Evolutionary conservation across 2,888 invertebrate species (phyloP).

Genomic region (Aproaerema taeniolella): DNA sequence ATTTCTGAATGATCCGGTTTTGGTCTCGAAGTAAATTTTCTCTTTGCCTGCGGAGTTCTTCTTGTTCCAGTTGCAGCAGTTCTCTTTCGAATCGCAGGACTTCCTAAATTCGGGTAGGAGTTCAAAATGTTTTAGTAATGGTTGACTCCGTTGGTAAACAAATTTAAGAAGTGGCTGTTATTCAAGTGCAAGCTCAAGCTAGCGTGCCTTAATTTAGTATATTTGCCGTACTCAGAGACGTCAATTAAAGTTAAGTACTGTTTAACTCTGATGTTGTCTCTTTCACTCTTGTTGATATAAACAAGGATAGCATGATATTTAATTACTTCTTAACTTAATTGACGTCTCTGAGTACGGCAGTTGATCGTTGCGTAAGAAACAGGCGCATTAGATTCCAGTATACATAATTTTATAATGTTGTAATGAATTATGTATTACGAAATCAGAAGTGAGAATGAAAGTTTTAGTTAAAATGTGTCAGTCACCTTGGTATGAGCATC

Average conservation of each 20-base stretch:
- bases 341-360: too few relatives aligned
- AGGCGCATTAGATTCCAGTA: too few relatives aligned
- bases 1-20: conserved; percentile 77
- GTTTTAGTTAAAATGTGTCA: conserved; percentile 30
- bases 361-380: too few relatives aligned
- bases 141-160: conserved; percentile 7
- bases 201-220: conserved; percentile 28
- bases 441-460: conserved; percentile 6
- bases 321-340: too few relatives aligned
- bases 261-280: too few relatives aligned
- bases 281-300: too few relatives aligned
- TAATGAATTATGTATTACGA: conserved; percentile 20
- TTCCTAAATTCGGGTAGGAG: conserved; percentile 62
- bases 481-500: conserved; percentile 72
- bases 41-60: conserved; percentile 85
- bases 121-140: conserved; percentile 8
- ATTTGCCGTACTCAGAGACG: too few relatives aligned
- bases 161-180: conserved; percentile 14
- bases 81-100: conserved; percentile 88
- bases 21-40: conserved; percentile 84
- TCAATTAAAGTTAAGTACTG: too few relatives aligned
- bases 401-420: too few relatives aligned
- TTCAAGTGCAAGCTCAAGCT: conserved; percentile 34
- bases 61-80: conserved; percentile 85
- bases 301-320: too few relatives aligned